Conservation (phyloP, 2,888 invertebrate genomes). For the Ceramica pisi region DNA sequence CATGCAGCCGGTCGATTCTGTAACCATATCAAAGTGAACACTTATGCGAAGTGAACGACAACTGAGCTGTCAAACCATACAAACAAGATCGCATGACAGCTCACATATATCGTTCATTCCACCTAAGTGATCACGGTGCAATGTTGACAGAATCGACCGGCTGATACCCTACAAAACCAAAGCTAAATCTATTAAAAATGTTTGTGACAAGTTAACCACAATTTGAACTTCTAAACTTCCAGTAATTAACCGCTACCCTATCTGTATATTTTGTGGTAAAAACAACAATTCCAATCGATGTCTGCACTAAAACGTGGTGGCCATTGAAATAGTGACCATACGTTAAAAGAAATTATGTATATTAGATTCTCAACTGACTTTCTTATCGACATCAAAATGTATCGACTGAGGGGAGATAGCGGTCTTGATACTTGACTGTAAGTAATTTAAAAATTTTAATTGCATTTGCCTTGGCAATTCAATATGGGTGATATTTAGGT, state of each 20-base stretch:
- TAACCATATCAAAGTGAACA: too few relatives aligned
- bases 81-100: too few relatives aligned
- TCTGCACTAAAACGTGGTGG: conserved; percentile 26
- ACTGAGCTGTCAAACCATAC: too few relatives aligned
- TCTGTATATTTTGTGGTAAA: background rate
- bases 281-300: conserved; percentile 36
- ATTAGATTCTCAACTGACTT: conserved; percentile 89
- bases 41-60: too few relatives aligned
- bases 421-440: conserved; percentile 76
- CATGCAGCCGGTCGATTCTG: too few relatives aligned
- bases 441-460: conserved; percentile 17
- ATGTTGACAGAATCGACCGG: too few relatives aligned
- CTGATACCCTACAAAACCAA: background rate
- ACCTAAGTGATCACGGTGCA: too few relatives aligned
- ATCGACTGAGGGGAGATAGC: conserved; percentile 68
- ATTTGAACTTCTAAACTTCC: conserved; percentile 26
- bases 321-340: conserved; percentile 60
- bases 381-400: conserved; percentile 87
- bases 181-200: background rate
- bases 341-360: conserved; percentile 88
- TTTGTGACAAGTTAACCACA: background rate
- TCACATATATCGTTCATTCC: too few relatives aligned
- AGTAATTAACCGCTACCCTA: background rate
- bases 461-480: background rate
- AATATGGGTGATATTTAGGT: conserved; percentile 3